A percentile compares a stretch with the other conserved stretches of the same genome.
Evolutionary conservation across 2,113 vertebrate species (phyloP).

Genomic region (Mastomys natalensis): DNA sequence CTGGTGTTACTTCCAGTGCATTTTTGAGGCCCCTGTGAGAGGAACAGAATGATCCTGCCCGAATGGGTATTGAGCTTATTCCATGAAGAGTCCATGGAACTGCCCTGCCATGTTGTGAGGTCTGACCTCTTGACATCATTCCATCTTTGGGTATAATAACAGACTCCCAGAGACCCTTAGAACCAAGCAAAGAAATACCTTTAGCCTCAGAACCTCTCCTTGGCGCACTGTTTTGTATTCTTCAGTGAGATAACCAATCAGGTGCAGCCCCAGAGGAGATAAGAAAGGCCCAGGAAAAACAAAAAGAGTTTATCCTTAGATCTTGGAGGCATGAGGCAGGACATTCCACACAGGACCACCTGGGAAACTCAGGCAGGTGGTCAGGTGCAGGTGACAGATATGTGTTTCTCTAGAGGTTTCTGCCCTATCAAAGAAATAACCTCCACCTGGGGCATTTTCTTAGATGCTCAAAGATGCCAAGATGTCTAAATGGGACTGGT

Average conservation of each 20-base stretch:
- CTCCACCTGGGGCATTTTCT: neutral
- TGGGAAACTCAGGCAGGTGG: neutral
- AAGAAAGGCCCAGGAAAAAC: neutral
- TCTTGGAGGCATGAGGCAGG: neutral
- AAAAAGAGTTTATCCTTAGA: neutral
- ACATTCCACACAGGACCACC: too few species aligned
- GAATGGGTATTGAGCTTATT: neutral
- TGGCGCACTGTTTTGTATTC: neutral
- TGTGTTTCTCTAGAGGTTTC: neutral
- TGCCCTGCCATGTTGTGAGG: neutral
- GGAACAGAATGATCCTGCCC: neutral
- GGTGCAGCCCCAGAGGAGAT: neutral
- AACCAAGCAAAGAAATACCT: neutral
- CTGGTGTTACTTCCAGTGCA: neutral
- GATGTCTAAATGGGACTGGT: neutral
- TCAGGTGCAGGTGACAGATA: neutral
- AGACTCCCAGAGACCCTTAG: neutral
- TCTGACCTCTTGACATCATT: neutral
- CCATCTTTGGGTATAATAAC: neutral
- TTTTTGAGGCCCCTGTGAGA: neutral
- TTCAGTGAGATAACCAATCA: neutral
- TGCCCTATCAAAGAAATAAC: neutral
- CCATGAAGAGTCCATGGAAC: neutral
- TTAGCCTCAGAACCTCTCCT: neutral
- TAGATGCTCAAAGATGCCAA: neutral